These are phyloP conservation scores for Streptopelia turtur DNA, from an alignment of 2,797 vertebrate species.

Conservation along the genomic window DNA sequence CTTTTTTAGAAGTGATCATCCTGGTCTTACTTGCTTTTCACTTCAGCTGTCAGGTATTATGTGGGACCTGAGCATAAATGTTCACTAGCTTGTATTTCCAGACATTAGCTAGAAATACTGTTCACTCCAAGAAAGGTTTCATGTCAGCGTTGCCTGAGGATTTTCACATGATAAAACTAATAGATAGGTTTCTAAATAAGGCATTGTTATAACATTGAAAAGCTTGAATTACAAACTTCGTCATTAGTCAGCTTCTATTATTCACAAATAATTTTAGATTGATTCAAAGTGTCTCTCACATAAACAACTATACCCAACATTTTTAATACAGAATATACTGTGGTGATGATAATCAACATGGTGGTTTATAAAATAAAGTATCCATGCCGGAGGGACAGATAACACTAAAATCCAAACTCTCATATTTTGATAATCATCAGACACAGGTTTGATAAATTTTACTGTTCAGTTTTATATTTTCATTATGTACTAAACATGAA, in stretches of 20 bases:
- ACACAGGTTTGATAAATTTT: neutral
- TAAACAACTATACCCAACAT: neutral
- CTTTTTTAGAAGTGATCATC: neutral
- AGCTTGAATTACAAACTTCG: neutral
- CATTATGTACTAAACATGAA: neutral
- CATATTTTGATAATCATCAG: neutral
- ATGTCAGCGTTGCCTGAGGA: neutral
- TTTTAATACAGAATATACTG: neutral
- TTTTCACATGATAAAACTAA: neutral
- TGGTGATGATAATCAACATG: neutral
- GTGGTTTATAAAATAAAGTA: neutral
- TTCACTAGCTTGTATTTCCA: neutral
- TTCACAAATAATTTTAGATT: neutral
- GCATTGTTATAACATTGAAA: neutral
- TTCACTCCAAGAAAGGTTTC: neutral
- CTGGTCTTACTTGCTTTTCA: neutral
- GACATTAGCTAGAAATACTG: neutral
- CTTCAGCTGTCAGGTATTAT: neutral
- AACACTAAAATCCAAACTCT: neutral
- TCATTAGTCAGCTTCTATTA: neutral
- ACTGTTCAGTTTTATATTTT: neutral
- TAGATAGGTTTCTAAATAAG: neutral
- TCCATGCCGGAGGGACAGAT: neutral
- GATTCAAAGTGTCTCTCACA: neutral
- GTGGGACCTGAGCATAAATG: neutral